These are phyloP conservation scores for Python bivittatus DNA, from an alignment of 2,113 vertebrate species.

Conservation along the genomic window DNA sequence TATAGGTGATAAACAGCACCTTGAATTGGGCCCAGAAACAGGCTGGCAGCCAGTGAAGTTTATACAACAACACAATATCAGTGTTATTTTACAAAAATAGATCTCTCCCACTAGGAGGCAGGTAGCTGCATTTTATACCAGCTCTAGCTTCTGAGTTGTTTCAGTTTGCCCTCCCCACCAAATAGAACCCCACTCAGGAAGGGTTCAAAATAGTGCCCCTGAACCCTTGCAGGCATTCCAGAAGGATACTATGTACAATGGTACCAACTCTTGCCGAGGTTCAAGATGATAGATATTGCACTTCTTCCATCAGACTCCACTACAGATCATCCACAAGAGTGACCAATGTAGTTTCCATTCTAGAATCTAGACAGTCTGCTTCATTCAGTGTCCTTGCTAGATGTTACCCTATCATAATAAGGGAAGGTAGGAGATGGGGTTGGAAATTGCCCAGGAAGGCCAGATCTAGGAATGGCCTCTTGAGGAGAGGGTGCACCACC, in stretches of 20 bases:
- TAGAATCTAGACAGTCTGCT: not conserved
- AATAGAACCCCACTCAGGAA: not conserved
- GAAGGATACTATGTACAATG: not conserved
- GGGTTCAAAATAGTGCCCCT: not conserved
- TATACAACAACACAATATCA: not conserved
- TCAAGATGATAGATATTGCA: not conserved
- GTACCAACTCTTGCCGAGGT: not conserved
- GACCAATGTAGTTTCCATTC: not conserved
- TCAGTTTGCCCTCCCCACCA: not conserved
- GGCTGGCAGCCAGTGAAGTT: too few species aligned
- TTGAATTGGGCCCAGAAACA: too few species aligned
- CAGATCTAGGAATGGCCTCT: not conserved
- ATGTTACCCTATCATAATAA: not conserved
- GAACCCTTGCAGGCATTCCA: not conserved
- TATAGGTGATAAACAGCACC: too few species aligned
- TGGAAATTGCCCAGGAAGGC: not conserved
- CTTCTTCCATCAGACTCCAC: not conserved
- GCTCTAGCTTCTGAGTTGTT: not conserved
- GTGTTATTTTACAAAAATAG: not conserved
- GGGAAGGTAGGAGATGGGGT: not conserved
- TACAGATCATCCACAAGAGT: not conserved
- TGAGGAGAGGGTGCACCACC: not conserved
- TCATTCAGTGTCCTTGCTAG: not conserved
- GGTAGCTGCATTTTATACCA: not conserved
- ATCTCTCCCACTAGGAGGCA: not conserved